Conservation (phyloP, 64 coral and sea anemone genomes). For the Acropora tenuis region DNA sequence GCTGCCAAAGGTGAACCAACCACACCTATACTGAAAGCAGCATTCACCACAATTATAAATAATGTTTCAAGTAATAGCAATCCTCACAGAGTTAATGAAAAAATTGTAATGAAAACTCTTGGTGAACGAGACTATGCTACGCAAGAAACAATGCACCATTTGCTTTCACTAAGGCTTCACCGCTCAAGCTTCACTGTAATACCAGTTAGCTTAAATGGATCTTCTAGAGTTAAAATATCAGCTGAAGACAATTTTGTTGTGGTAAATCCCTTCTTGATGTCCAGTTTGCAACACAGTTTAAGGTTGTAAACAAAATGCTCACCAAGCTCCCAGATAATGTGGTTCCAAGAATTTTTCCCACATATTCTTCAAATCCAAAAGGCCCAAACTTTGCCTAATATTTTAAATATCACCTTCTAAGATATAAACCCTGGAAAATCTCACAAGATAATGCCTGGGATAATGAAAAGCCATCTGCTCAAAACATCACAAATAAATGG, state of each 20-base stretch:
- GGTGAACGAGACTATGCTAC: conserved; percentile 4
- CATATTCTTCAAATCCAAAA: conserved; percentile 49
- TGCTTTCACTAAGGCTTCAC: conserved; percentile 24
- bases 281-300: conserved; percentile 49
- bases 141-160: conserved; percentile 47
- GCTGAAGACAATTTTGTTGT: conserved; percentile 5
- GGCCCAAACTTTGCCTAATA: conserved; percentile 30
- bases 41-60: conserved; percentile 1
- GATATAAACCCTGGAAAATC: conserved; percentile 51
- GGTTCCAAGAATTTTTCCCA: conserved; percentile 19
- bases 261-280: conserved; percentile 48
- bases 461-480: conserved; percentile 39
- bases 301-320: conserved; percentile 38
- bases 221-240: conserved; percentile 23
- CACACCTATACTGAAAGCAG: conserved; percentile 26
- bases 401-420: conserved; percentile 43
- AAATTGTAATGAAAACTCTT: conserved; percentile 52
- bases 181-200: background rate
- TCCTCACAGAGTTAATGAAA: conserved; percentile 40
- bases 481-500: conserved; percentile 52
- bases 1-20: conserved; percentile 9
- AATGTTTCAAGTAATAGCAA: conserved; percentile 21
- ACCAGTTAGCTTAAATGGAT: conserved; percentile 45
- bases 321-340: conserved; percentile 30
- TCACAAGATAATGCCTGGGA: conserved; percentile 55